Evolutionary conservation across 2,888 invertebrate genomes (phyloP).

Genomic region (Drosophila mulleri): DNA sequence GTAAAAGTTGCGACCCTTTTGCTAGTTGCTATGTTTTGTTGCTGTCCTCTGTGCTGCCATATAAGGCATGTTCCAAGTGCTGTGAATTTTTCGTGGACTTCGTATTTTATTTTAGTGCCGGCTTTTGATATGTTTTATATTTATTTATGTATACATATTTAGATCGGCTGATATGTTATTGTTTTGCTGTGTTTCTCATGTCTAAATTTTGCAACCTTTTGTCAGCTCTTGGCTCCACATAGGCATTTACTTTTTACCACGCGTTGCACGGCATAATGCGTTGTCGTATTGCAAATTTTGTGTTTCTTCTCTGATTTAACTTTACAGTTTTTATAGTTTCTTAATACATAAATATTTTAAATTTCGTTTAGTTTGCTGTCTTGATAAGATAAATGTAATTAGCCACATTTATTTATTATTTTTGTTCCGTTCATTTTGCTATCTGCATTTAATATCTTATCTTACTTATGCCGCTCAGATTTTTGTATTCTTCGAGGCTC

Average conservation of each 20-base stretch:
- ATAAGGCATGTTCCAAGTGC: constrained; percentile 40
- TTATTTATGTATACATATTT: no score
- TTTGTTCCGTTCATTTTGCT: not conserved
- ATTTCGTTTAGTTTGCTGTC: constrained; percentile 3
- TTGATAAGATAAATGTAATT: constrained; percentile 49
- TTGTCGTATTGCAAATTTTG: not conserved
- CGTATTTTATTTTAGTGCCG: constrained; percentile 2
- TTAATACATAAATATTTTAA: not conserved
- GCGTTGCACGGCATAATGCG: not conserved
- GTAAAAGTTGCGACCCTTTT: constrained; percentile 63
- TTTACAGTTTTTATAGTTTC: not conserved
- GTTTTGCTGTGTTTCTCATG: constrained; percentile 1
- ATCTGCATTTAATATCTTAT: constrained; percentile 30
- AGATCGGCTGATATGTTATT: constrained; percentile 6
- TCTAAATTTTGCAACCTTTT: constrained; percentile 23
- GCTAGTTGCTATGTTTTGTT: constrained; percentile 20
- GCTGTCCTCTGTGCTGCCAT: constrained; percentile 58
- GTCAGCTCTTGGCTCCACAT: constrained; percentile 19
- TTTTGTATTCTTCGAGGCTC: not conserved
- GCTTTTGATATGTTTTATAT: not conserved
- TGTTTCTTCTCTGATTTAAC: not conserved
- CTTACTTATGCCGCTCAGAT: not conserved
- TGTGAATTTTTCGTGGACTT: constrained; percentile 27
- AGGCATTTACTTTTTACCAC: not conserved
- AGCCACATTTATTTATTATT: constrained; percentile 22